phyloP scores from a whole-genome alignment of 2,888 invertebrate genomes.

The Drosophila falleni region DNA sequence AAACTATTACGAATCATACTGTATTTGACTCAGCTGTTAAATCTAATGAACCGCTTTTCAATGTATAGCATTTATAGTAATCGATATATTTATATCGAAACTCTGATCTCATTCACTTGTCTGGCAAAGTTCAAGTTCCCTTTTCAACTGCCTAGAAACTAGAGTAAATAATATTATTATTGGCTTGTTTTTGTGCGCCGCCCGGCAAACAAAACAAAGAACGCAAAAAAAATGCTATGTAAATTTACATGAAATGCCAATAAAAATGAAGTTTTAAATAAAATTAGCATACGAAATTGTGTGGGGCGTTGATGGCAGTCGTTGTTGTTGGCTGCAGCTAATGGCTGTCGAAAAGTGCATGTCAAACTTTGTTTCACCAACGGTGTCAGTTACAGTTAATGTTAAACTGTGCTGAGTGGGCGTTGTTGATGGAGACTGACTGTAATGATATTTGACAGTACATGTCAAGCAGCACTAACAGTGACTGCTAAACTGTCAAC shows the following conservation, averaged over 20 bases:
- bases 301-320: conserved; percentile 4
- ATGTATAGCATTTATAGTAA: neutral
- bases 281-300: conserved; percentile 51
- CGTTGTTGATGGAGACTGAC: neutral
- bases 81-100: neutral
- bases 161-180: conserved; percentile 30
- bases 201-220: conserved; percentile 20
- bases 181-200: conserved; percentile 34
- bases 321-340: conserved; percentile 7
- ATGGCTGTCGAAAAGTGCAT: conserved; percentile 6
- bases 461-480: neutral
- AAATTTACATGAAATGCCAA: conserved; percentile 72
- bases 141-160: neutral
- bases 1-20: too few species aligned
- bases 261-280: conserved; percentile 63
- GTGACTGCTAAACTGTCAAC: too few species aligned
- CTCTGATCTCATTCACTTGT: neutral
- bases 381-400: neutral
- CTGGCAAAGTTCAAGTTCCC: conserved; percentile 4
- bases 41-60: neutral
- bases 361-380: conserved; percentile 4
- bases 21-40: too few species aligned
- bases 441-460: conserved; percentile 12
- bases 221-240: conserved; percentile 26
- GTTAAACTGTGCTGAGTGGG: neutral